phyloP scores from a whole-genome alignment of 2,888 invertebrate genomes.

The Hirtodrosophila duncani region DNA sequence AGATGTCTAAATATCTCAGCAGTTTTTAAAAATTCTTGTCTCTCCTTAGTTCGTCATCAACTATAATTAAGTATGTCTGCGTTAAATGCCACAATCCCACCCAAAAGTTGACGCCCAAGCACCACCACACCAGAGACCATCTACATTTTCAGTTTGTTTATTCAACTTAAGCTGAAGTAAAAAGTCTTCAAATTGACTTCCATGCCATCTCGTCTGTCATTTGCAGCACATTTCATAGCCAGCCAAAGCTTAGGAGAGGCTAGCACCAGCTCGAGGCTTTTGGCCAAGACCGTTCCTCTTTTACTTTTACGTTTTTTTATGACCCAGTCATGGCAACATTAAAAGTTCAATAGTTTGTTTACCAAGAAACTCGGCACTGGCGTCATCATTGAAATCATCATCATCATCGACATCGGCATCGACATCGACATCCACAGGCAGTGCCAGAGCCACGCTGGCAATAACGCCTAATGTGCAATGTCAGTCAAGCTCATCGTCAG shows the following conservation, averaged over 20 bases:
- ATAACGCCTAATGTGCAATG: constrained; percentile 50
- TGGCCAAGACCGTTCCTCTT: constrained; percentile 3
- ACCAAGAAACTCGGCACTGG: constrained; percentile 27
- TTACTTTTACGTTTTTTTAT: constrained; percentile 19
- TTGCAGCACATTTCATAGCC: too few species aligned
- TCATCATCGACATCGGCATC: constrained; percentile 19
- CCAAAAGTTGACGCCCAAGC: constrained; percentile 12
- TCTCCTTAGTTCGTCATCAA: neutral
- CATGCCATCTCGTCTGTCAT: too few species aligned
- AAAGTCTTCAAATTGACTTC: constrained; percentile 17
- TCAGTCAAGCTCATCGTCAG: constrained; percentile 24
- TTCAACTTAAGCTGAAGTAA: constrained; percentile 10
- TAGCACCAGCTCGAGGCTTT: too few species aligned
- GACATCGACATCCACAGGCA: constrained; percentile 1
- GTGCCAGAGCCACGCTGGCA: constrained; percentile 9
- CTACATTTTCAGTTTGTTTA: constrained; percentile 19
- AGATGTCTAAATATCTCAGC: too few species aligned
- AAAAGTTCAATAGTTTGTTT: constrained; percentile 60
- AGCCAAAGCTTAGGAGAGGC: too few species aligned
- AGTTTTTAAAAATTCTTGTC: neutral
- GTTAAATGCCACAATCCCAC: too few species aligned
- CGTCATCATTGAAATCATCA: constrained; percentile 47
- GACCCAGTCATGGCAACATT: constrained; percentile 34
- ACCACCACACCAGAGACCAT: constrained; percentile 20
- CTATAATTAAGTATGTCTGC: too few species aligned